Evolutionary conservation across 2,113 vertebrate species (phyloP), one percentile per base, ranked within the genome.

Genomic region (Heterocephalus glaber): DNA sequence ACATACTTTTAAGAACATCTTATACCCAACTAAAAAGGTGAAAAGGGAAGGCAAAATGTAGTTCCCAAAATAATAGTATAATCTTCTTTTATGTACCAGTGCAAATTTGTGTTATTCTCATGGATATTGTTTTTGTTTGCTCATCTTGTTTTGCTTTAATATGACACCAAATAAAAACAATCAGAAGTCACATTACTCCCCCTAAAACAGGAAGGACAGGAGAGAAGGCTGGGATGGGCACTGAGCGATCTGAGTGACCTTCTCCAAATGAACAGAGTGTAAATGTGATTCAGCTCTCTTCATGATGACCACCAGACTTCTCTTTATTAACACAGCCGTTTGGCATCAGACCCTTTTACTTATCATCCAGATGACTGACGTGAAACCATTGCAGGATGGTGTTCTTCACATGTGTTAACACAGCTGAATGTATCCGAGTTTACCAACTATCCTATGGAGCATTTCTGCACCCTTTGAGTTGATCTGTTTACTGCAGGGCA

Each of bases 281-380:
- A 68, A 98, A 93, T 41, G 28, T 47, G n/a, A 95, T 94, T 94
- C 94, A 94, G 63, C 8, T 96, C 38, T 70, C 61, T 80, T 92
- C 9, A 41, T 28, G 85, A 58, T 28, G 20, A 80, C 26, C 24
- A 77, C 92, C 92, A 65, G 90, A 95, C 85, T 96, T n/a, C 84
- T 96, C 60, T 72, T 92, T 92, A 54, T 91, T 93, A 92, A 97
- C 87, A 89, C n/a, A 82, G 52, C 49, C 96, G 92, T 95, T 92
- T 95, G 94, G 85, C 68, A 97, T 85, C 94, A 94, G 96, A 93
- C 86, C 81, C 74, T 95, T 97, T 86, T 94, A 90, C 74, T 44
- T 95, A 70, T 84, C 83, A 90, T 47, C 70, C 85, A 91, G 92
- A 96, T 95, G 86, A 96, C 5, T 96, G 81, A 96, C 41, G 97